Conservation (phyloP, 2,888 invertebrate species). For the Drosophila melanocephala region DNA sequence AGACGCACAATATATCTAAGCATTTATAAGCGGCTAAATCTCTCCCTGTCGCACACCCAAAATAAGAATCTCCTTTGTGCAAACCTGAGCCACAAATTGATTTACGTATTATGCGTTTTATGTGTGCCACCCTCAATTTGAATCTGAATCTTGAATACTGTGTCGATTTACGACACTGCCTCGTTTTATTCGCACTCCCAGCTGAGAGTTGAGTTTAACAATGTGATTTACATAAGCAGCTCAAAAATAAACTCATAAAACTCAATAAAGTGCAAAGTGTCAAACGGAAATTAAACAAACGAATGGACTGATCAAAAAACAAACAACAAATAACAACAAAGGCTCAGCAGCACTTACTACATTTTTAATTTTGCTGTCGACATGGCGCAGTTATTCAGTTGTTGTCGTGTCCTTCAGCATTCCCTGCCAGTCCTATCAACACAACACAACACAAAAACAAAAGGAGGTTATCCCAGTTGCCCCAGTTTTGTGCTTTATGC, state of each 20-base stretch:
- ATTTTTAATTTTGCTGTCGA: constrained; percentile 35
- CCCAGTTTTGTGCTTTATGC: constrained; percentile 52
- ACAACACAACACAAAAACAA: neutral
- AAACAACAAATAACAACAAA: neutral
- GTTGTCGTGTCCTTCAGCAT: constrained; percentile 32
- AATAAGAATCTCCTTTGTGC: constrained; percentile 34
- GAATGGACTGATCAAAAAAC: neutral
- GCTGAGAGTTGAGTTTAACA: constrained; percentile 54
- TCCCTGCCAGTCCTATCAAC: neutral
- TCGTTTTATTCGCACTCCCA: constrained; percentile 37
- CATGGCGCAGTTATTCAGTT: constrained; percentile 17
- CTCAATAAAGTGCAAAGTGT: constrained; percentile 67
- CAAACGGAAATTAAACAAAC: constrained; percentile 60
- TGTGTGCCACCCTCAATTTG: constrained; percentile 24
- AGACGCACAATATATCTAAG: constrained; percentile 42
- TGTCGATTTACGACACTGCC: constrained; percentile 9
- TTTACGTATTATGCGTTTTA: constrained; percentile 65
- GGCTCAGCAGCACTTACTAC: constrained; percentile 4
- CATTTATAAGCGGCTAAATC: constrained; percentile 44
- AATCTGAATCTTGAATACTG: neutral
- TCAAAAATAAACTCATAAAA: constrained; percentile 64
- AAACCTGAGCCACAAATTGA: constrained; percentile 73
- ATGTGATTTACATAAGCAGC: constrained; percentile 75
- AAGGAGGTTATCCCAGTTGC: constrained; percentile 21
- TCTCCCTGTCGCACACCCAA: constrained; percentile 12